Evolutionary conservation across 2,888 invertebrate species (phyloP).

Genomic region (Crossocerus cetratus): DNA sequence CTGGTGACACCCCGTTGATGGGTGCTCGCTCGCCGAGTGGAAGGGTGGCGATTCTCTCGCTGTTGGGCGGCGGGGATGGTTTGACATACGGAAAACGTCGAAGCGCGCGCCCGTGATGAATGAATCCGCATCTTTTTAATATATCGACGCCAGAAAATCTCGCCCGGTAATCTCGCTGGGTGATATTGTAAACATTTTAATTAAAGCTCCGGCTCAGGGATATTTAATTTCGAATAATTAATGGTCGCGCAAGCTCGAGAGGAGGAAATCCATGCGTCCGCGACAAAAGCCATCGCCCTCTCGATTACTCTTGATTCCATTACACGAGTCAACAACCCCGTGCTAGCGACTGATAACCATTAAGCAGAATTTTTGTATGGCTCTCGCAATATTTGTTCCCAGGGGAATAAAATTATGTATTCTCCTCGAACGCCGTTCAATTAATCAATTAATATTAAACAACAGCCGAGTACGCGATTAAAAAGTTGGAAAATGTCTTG

Average conservation of each 20-base stretch:
- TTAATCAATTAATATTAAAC: no score
- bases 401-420: slow-evolving; percentile 42
- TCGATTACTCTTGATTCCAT: slow-evolving; percentile 68
- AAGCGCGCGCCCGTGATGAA: slow-evolving; percentile 54
- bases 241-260: slow-evolving; percentile 56
- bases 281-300: slow-evolving; percentile 59
- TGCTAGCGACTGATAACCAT: slow-evolving; percentile 49
- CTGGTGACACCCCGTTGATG: no score
- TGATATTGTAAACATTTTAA: slow-evolving; percentile 72
- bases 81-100: slow-evolving; percentile 13
- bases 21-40: no score
- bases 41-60: no score
- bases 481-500: slow-evolving; percentile 15
- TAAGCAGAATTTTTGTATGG: slow-evolving; percentile 53
- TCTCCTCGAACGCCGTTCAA: background rate
- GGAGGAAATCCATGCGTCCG: slow-evolving; percentile 56
- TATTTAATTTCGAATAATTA: slow-evolving; percentile 75
- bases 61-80: no score
- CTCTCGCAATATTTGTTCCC: background rate
- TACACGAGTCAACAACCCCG: slow-evolving; percentile 62
- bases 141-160: slow-evolving; percentile 62
- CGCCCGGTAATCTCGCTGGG: slow-evolving; percentile 52
- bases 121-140: slow-evolving; percentile 62
- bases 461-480: no score
- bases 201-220: slow-evolving; percentile 66